Base-by-base conservation (phyloP, 2,797 vertebrate genomes). In the Agapornis canus region DNA sequence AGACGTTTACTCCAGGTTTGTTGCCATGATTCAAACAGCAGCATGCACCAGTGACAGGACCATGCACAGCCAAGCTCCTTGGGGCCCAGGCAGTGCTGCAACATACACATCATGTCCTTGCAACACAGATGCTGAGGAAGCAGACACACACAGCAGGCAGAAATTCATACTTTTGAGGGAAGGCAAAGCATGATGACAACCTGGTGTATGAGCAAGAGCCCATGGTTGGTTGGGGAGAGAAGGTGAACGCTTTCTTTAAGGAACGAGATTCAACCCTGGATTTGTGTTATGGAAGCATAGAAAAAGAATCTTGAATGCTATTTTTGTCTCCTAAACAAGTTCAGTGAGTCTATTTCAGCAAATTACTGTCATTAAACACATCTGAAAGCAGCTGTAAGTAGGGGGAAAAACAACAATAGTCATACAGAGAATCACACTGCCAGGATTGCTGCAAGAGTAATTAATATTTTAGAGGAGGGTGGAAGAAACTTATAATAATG, bases 381-480 rank as follows among this genome's bases (percentile, higher is more conserved):
- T 86, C 51, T 56, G 78, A 84, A 84, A 82, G 54, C 40, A 69
- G 66, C 42, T 92, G 42, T 51, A 91, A 86, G 69, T 56, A 90
- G 32, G 11, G 32, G 23, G 69, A 87, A 83, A 69, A 11, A 0
- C 69, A 81, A 69, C 69, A 61, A 71, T 5, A 92, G 39, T 76
- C 42, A 82, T 27, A 56, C 16, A 63, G 7, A 80, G 39, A 93
- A 81, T 47, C 57, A 81, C 0, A 0, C 12, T 86, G 57, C 72
- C 48, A 81, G 32, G 16, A 69, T 54, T 85, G 56, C 0, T 0
- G 49, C 42, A 94, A 75, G 37, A 75, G 29, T 51, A 51, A 75
- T 92, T 72, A 94, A 83, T 96, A 91, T 83, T 90, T 93, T 48
- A 96, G 54, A 90, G 32, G 47, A 83, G 25, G 29, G 26, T 87